Evolutionary conservation across 1,140 invertebrate genomes (phyloP).

Genomic region (roundworm (Caenorhabditis elegans)): DNA sequence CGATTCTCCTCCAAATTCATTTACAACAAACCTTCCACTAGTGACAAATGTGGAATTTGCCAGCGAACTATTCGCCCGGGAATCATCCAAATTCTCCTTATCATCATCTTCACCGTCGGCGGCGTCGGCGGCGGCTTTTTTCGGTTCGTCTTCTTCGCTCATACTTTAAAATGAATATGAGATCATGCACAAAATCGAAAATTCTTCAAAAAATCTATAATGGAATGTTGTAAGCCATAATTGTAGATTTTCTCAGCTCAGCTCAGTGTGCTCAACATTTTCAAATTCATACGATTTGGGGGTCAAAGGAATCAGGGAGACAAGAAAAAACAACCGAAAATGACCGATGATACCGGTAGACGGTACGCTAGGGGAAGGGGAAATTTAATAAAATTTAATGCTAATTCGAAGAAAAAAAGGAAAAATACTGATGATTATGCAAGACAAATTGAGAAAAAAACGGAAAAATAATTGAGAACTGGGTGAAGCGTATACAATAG

Average conservation of each 20-base stretch:
- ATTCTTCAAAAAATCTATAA: not conserved
- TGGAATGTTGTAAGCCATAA: not conserved
- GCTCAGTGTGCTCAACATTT: too few relatives aligned
- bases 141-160: not conserved
- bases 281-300: not conserved
- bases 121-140: not conserved
- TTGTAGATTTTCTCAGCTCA: too few relatives aligned
- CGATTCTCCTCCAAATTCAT: too few relatives aligned
- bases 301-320: too few relatives aligned
- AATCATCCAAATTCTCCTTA: constrained; percentile 20
- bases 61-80: not conserved
- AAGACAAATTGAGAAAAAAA: not conserved
- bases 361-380: not conserved
- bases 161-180: not conserved
- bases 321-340: not conserved
- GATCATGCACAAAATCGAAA: not conserved
- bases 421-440: not conserved
- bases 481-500: not conserved
- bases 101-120: not conserved
- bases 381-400: too few relatives aligned
- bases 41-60: not conserved
- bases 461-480: not conserved
- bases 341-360: not conserved
- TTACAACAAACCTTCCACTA: not conserved
- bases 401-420: too few relatives aligned